These are phyloP conservation scores for Leucophenga varia DNA, from an alignment of 1,140 invertebrate genomes.

Conservation along the genomic window DNA sequence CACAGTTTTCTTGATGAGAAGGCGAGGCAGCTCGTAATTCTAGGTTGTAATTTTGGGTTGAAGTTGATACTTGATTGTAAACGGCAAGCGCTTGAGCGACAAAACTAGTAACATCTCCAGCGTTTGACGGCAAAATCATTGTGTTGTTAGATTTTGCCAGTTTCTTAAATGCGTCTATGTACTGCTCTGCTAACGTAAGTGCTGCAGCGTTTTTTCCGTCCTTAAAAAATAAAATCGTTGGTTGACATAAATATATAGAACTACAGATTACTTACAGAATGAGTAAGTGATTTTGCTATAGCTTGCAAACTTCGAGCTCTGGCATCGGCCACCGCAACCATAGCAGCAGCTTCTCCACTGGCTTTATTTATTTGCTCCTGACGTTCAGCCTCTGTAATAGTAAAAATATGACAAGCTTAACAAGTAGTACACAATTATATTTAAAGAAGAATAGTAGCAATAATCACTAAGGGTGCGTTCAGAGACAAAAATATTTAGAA, in stretches of 20 bases:
- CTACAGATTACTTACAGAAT: constrained; percentile 50
- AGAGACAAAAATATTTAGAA: no score
- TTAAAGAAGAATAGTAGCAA: no score
- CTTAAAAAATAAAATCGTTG: constrained; percentile 48
- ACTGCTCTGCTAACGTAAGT: constrained; percentile 91
- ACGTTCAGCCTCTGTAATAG: constrained; percentile 71
- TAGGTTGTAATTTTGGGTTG: constrained; percentile 16
- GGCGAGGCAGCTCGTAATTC: not conserved
- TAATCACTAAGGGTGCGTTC: no score
- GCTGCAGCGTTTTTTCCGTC: constrained; percentile 85
- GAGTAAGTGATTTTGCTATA: constrained; percentile 69
- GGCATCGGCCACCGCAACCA: constrained; percentile 82
- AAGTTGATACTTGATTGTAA: constrained; percentile 42
- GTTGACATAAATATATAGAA: not conserved
- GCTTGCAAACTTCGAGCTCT: constrained; percentile 75
- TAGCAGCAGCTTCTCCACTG: constrained; percentile 82
- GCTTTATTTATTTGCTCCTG: constrained; percentile 88
- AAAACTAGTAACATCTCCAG: constrained; percentile 79
- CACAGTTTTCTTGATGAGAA: constrained; percentile 10
- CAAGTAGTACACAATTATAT: no score
- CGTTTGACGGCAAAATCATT: constrained; percentile 88
- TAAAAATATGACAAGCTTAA: not conserved
- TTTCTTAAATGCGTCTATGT: constrained; percentile 90
- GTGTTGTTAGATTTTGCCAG: constrained; percentile 94
- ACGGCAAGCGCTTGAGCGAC: constrained; percentile 75